phyloP scores from a whole-genome alignment of 1,140 invertebrate genomes.

The Drosophila murphyi region DNA sequence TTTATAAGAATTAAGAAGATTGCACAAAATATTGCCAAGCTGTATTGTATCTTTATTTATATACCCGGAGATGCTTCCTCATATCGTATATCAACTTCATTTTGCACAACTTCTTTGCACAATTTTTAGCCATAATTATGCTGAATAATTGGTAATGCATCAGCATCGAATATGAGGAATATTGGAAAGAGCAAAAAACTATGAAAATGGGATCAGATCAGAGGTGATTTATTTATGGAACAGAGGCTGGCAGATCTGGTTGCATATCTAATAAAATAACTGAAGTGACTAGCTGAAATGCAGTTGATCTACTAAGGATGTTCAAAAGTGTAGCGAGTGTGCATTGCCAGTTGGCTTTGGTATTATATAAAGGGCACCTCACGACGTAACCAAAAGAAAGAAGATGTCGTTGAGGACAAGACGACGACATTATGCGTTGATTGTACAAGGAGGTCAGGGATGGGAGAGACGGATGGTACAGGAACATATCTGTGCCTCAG shows the following conservation, averaged over 20 bases:
- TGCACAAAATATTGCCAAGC: too few species aligned
- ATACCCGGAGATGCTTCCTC: too few species aligned
- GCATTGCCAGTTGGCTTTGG: constrained; percentile 9
- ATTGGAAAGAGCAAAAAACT: neutral
- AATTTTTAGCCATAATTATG: constrained; percentile 39
- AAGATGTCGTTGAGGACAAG: constrained; percentile 6
- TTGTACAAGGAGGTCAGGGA: constrained; percentile 16
- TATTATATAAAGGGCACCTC: constrained; percentile 19
- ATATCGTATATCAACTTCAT: too few species aligned
- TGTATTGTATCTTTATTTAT: too few species aligned
- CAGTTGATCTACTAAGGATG: constrained; percentile 30
- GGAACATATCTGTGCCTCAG: constrained; percentile 15
- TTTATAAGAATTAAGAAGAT: too few species aligned
- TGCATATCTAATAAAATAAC: constrained; percentile 31
- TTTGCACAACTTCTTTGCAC: too few species aligned
- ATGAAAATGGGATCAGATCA: constrained; percentile 7
- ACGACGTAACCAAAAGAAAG: constrained; percentile 5
- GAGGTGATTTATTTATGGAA: neutral
- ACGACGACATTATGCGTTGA: constrained; percentile 61
- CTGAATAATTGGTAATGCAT: constrained; percentile 49
- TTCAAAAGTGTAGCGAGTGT: constrained; percentile 42
- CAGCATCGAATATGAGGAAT: constrained; percentile 31
- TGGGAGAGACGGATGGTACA: neutral
- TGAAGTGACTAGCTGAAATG: constrained; percentile 33
- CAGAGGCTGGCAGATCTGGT: constrained; percentile 2